A percentile compares a stretch with the other conserved stretches of the same genome.
These are phyloP conservation scores for Epinotia nisella DNA, from an alignment of 2,888 invertebrate genomes.

Conservation along the genomic window DNA sequence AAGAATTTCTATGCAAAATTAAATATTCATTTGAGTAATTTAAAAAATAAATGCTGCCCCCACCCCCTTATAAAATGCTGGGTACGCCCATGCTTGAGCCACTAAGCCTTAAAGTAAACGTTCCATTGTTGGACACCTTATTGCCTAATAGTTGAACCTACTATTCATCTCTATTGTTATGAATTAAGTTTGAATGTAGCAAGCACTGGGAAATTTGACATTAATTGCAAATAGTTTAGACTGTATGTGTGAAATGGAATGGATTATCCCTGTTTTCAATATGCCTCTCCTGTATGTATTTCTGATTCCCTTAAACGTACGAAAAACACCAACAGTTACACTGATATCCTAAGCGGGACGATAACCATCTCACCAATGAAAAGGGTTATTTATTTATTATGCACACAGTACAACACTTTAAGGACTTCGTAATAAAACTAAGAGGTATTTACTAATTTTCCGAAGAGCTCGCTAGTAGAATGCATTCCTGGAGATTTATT, in stretches of 20 bases:
- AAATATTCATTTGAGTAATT: no score
- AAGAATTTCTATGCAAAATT: no score
- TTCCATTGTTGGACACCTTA: no score
- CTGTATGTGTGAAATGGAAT: neutral
- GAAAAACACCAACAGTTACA: slow-evolving; percentile 9
- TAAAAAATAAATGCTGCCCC: no score
- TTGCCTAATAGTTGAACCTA: no score
- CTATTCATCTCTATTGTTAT: no score
- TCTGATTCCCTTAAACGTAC: neutral
- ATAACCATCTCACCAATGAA: slow-evolving; percentile 35
- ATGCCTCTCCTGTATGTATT: neutral
- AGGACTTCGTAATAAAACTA: slow-evolving; percentile 8
- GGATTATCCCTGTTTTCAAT: neutral
- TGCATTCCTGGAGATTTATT: no score
- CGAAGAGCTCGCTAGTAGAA: neutral
- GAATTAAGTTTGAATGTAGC: no score
- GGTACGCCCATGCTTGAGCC: no score
- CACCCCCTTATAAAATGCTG: no score
- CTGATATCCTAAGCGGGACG: slow-evolving; percentile 20
- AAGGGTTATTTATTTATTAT: slow-evolving; percentile 39
- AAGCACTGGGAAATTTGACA: no score
- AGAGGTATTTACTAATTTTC: neutral
- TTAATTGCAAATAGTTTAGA: neutral
- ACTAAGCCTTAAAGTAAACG: no score
- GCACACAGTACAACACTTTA: slow-evolving; percentile 6